A percentile compares a stretch with the other conserved stretches of the same genome.
These are phyloP conservation scores for Drosophila parvula DNA, from an alignment of 1,140 invertebrate genomes.

Conservation along the genomic window DNA sequence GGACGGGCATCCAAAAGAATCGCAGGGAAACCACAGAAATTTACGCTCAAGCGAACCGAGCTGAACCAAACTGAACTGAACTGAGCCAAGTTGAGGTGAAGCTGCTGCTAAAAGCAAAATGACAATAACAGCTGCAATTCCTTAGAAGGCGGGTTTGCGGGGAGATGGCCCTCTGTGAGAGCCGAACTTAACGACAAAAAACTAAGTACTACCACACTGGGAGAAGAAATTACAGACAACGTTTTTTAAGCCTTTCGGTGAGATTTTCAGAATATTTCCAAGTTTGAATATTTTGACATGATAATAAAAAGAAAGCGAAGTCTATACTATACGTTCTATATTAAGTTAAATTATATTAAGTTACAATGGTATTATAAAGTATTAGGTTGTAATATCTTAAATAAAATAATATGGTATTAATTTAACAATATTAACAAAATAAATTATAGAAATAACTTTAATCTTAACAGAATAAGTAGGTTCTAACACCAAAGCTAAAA, in stretches of 20 bases:
- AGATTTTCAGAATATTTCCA: no score
- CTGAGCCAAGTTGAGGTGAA: slow-evolving; percentile 57
- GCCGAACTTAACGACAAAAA: slow-evolving; percentile 26
- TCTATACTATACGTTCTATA: no score
- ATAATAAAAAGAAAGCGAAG: no score
- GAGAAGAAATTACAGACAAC: not conserved
- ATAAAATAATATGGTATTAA: no score
- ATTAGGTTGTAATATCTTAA: no score
- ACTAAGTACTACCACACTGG: slow-evolving; percentile 36
- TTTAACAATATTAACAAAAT: no score
- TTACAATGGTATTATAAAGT: no score
- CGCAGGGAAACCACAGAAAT: slow-evolving; percentile 71
- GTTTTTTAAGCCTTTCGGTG: not conserved
- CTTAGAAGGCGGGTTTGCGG: not conserved
- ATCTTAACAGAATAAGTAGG: no score
- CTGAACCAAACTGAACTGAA: slow-evolving; percentile 37
- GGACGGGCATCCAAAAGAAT: slow-evolving; percentile 39
- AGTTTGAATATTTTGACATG: no score
- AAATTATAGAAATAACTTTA: no score
- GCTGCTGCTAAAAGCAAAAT: slow-evolving; percentile 73
- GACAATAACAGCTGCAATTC: slow-evolving; percentile 80
- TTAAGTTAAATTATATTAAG: no score
- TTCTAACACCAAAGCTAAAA: no score
- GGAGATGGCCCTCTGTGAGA: slow-evolving; percentile 23
- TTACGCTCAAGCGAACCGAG: slow-evolving; percentile 52